These are phyloP conservation scores for Acleris laterana DNA, from an alignment of 2,888 invertebrate genomes.

Conservation along the genomic window DNA sequence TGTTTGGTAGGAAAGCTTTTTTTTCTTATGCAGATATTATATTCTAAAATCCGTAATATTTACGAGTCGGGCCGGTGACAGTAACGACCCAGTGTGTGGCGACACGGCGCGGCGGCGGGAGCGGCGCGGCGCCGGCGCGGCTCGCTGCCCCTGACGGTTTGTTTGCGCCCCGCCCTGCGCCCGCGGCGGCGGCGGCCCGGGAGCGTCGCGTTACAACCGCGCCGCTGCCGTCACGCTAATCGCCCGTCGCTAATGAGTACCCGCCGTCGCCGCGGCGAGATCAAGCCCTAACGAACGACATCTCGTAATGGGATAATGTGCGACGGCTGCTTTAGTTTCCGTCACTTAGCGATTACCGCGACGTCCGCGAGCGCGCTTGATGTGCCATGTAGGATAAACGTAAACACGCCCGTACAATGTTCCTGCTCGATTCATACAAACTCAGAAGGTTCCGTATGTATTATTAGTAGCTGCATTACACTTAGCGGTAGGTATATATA, in stretches of 20 bases:
- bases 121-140: slow-evolving; percentile 36
- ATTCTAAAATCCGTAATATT: neutral
- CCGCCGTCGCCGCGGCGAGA: slow-evolving; percentile 39
- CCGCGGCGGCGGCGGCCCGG: neutral
- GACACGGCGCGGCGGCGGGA: slow-evolving; percentile 7
- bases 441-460: too few relatives aligned
- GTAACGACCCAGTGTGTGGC: slow-evolving; percentile 8
- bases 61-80: slow-evolving; percentile 5
- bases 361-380: neutral
- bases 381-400: neutral
- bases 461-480: too few relatives aligned
- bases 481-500: too few relatives aligned
- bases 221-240: slow-evolving; percentile 49
- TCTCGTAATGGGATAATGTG: slow-evolving; percentile 25
- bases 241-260: slow-evolving; percentile 47
- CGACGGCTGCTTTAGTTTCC: slow-evolving; percentile 2
- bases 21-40: neutral
- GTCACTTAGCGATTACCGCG: neutral
- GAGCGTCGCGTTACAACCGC: slow-evolving; percentile 51
- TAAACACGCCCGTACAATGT: too few relatives aligned
- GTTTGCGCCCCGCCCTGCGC: slow-evolving; percentile 48
- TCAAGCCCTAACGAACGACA: slow-evolving; percentile 18
- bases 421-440: too few relatives aligned
- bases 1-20: too few relatives aligned
- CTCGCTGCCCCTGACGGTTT: slow-evolving; percentile 60